Conservation (phyloP, 2,888 invertebrate species). For the Anthoptus insignis region DNA sequence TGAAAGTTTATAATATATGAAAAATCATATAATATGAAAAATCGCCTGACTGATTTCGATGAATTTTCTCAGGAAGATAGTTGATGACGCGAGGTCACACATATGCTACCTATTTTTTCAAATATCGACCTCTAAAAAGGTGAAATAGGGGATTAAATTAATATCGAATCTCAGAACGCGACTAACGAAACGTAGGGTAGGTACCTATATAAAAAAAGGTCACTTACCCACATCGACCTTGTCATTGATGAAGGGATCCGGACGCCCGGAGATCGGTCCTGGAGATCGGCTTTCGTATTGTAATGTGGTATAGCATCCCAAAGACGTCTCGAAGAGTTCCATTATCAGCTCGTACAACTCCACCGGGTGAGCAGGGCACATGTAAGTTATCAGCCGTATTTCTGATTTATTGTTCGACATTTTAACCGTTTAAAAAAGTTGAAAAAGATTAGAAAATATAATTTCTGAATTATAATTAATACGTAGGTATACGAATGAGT, state of each 20-base stretch:
- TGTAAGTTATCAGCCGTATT: conserved; percentile 86
- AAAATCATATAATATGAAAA: too few species aligned
- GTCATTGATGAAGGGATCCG: conserved; percentile 84
- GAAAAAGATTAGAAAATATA: not conserved
- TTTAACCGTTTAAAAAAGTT: conserved; percentile 45
- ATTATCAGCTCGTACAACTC: conserved; percentile 86
- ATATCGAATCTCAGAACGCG: too few species aligned
- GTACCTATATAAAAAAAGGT: too few species aligned
- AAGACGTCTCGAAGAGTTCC: conserved; percentile 83
- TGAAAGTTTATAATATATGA: too few species aligned
- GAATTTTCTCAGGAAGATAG: too few species aligned
- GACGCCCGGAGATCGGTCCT: conserved; percentile 80
- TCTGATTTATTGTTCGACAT: conserved; percentile 71
- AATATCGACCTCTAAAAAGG: too few species aligned
- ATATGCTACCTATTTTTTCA: too few species aligned
- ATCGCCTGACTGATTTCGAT: too few species aligned
- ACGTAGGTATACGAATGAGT: not conserved
- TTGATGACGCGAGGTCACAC: too few species aligned
- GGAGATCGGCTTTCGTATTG: conserved; percentile 87
- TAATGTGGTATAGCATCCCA: conserved; percentile 80
- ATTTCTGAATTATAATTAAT: not conserved
- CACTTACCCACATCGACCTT: conserved; percentile 87
- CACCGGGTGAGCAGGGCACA: conserved; percentile 88
- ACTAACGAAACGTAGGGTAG: too few species aligned
- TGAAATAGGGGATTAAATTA: too few species aligned